Base-by-base conservation (phyloP, 2,113 vertebrate species). In the Sebastes schlegelii region DNA sequence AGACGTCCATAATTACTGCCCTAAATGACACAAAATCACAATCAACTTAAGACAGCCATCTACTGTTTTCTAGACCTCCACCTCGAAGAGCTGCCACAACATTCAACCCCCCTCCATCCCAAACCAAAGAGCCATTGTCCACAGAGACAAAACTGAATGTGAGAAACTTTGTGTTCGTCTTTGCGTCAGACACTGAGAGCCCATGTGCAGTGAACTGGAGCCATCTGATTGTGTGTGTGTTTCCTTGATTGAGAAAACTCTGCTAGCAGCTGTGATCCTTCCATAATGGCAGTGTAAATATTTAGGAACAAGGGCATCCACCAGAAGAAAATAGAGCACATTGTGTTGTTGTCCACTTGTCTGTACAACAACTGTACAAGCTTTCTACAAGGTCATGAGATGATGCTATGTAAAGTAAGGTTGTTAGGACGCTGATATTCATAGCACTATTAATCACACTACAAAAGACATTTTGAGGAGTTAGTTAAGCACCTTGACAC, bases 81-180 rank as follows among this genome's bases (percentile, higher is more conserved):
- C 19, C 42, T 76, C 42, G 73, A 45, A 77, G 12, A 67, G 45
- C 48, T 74, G 66, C 26, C 6, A 58, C 21, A 51, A 66, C 85
- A 79, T 73, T 81, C 42, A 64, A 13, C 45, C 17, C 19, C 21
- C 40, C 52, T 74, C 60, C 52, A 70, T 8, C 48, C 1, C 26
- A 68, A 74, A 65, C 10, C 49, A 60, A 80, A 87, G 85, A 89
- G 55, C 16, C 78, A 74, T 79, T 87, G 77, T 86, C 63, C 57
- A n/a, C 23, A 51, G n/a, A 61, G 0, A 74, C 43, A 13, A 81
- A 84, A 73, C 2, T 74, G 45, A 76, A 69, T 80, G 66, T 23
- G 45, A 77, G 61, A 58, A 61, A 71, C 67, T 23, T 34, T 26
- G 61, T 72, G 73, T 80, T 76, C 57, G 43, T 63, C 55, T 74